Base-by-base conservation (phyloP, 1,140 invertebrate species). In the Adelges cooleyi region DNA sequence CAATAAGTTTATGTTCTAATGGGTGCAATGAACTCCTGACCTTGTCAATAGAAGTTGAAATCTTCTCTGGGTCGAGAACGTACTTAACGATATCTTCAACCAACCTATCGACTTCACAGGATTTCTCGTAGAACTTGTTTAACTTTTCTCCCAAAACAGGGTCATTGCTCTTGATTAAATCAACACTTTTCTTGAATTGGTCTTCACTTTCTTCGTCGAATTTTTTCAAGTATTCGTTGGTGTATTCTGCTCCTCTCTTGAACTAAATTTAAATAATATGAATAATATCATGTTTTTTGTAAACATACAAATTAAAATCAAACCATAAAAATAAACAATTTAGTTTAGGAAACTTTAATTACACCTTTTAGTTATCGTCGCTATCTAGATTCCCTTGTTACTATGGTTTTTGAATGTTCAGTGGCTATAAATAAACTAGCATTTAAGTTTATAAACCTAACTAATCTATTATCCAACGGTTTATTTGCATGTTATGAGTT, bases 81-180 rank as follows among this genome's bases (percentile, higher is more conserved):
- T 62, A 62, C 8, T 62, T 62, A 6, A 62, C 13, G 20, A 62
- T 62, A n/a, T 62, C 56, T 48, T 62, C 56, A 33, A 25, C 2
- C 15, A 62, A 8, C 33, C 42, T 62, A 17, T 62, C 40, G 2
- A 62, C 3, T 3, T 62, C 40, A 22, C 25, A 33, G 3, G 23
- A 13, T 9, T 46, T 46, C 0, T 62, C 56, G 17, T 62, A 48
- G 13, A 62, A 20, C 20, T 62, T 62, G 11, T 2, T 22, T 10
- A 62, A 33, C 46, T 62, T 62, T 2, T 62, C 56, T 18, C 9
- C 56, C 15, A 62, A 62, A 5, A 62, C 42, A 0, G 42, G 1
- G 17, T 62, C 56, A 46, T 62, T 42, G 2, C 46, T 62, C 20
- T 62, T 62, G 15, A 62, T 62, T 15, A 62, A 29, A 0, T 62